Evolutionary conservation across 2,888 invertebrate genomes (phyloP).

Genomic region (Malthinus flaveolus): DNA sequence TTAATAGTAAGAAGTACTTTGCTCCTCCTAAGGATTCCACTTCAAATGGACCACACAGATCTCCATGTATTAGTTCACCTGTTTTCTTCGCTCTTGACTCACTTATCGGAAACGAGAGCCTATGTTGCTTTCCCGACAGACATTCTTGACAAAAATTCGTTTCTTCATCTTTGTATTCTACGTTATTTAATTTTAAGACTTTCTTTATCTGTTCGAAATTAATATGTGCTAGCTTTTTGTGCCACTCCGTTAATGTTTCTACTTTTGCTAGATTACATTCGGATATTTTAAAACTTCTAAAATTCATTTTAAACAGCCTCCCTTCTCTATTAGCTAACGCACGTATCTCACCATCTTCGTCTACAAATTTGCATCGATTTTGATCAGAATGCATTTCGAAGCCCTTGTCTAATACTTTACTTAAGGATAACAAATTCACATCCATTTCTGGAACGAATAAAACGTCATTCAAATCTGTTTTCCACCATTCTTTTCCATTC

Average conservation of each 20-base stretch:
- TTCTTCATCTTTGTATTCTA: neutral
- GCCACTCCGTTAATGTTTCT: neutral
- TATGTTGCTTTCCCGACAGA: conserved; percentile 4
- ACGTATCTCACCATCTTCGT: too few relatives aligned
- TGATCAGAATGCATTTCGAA: conserved; percentile 15
- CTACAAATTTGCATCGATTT: conserved; percentile 14
- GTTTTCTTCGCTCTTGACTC: neutral
- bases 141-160: conserved; percentile 2
- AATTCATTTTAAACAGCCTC: too few relatives aligned
- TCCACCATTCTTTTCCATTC: conserved; percentile 22
- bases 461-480: conserved; percentile 21
- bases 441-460: conserved; percentile 23
- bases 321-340: too few relatives aligned
- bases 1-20: conserved; percentile 20
- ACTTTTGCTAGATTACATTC: too few relatives aligned
- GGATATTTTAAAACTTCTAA: too few relatives aligned
- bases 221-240: conserved; percentile 5
- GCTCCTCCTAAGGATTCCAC: conserved; percentile 1
- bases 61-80: conserved; percentile 1
- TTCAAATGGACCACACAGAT: conserved; percentile 3
- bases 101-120: conserved; percentile 2
- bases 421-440: conserved; percentile 24
- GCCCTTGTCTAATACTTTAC: conserved; percentile 21
- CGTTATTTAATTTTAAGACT: neutral
- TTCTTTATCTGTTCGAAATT: conserved; percentile 1